Evolutionary conservation across 2,888 invertebrate species (phyloP), one percentile per base, ranked within the genome.

Genomic region (Sceliomorpha sp.): DNA sequence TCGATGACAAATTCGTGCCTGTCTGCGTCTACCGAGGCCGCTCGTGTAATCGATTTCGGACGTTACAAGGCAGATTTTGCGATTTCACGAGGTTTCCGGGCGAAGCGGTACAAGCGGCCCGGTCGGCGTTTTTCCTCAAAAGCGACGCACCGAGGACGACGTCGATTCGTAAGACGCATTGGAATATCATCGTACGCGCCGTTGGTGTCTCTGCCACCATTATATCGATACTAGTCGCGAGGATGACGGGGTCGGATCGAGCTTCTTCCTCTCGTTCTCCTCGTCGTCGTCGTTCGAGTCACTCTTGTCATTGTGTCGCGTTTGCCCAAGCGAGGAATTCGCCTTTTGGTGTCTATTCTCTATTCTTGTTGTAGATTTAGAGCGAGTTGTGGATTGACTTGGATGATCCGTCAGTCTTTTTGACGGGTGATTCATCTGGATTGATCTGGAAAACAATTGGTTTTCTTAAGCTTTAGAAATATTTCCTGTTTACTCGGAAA

Each of bases 31-130:
- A 66, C 60, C 58, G 59, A 63, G 70, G 37, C 34, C 56, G 62
- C n/a, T n/a, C n/a, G n/a, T n/a, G n/a, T 74, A 81, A 82, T 82
- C 76, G 81, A 80, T 79, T 79, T 70, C 77, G 78, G 78, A 84
- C 74, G 77, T 84, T 83, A 83, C 80, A 17, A 9, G 45, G 83
- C 79, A 64, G 63, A 75, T 48, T 66, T 66, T 48, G 70, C 70
- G 48, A 67, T 67, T 66, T 70, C 24, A 62, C 44, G 17, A 62
- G 51, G 58, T 70, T 70, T 48, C 34, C 20, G 9, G n/a, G 24
- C 42, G 42, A 51, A 15, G 17, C 17, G 20, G 31, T 7, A 12
- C 15, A 15, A n/a, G n/a, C 17, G 31, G 13, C 29, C 8, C 34
- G n/a, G 26, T 20, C 20, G 44, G 13, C 44, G 14, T 44, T 44